Evolutionary conservation across 2,797 vertebrate genomes (phyloP).

Genomic region (Rhinatrema bivittatum): DNA sequence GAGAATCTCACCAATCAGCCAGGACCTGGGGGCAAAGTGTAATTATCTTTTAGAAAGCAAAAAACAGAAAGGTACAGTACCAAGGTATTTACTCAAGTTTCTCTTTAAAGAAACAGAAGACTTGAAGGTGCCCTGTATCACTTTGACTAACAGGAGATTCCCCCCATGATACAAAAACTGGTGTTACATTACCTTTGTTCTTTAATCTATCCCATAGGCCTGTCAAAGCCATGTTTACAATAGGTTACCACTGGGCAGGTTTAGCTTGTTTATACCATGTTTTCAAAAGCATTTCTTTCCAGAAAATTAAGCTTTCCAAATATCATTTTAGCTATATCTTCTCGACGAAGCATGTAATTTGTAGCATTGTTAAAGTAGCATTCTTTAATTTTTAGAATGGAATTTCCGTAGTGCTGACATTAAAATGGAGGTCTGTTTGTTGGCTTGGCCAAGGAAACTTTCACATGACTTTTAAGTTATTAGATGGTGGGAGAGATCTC

Average conservation of each 20-base stretch:
- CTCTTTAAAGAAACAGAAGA: conserved; percentile 12
- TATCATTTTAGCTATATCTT: conserved; percentile 4
- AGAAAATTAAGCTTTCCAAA: neutral
- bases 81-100: conserved; percentile 24
- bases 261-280: neutral
- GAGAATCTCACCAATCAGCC: conserved; percentile 50
- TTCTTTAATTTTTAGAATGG: conserved; percentile 9
- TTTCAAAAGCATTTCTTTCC: conserved; percentile 10
- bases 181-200: conserved; percentile 3
- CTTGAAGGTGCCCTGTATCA: conserved; percentile 3
- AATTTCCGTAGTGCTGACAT: conserved; percentile 9
- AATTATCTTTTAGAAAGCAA: conserved; percentile 60
- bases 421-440: neutral
- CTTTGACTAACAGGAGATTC: conserved; percentile 17
- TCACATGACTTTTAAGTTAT: too few species aligned
- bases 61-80: conserved; percentile 30
- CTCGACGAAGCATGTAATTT: conserved; percentile 17
- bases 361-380: conserved; percentile 11
- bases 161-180: conserved; percentile 5
- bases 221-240: neutral
- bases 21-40: conserved; percentile 54
- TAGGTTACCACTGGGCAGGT: neutral
- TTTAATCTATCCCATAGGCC: neutral
- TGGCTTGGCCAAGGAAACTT: too few species aligned
- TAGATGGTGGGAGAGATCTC: too few species aligned